Base-by-base conservation (phyloP, 1,140 invertebrate species). In the Melitaea cinxia region DNA sequence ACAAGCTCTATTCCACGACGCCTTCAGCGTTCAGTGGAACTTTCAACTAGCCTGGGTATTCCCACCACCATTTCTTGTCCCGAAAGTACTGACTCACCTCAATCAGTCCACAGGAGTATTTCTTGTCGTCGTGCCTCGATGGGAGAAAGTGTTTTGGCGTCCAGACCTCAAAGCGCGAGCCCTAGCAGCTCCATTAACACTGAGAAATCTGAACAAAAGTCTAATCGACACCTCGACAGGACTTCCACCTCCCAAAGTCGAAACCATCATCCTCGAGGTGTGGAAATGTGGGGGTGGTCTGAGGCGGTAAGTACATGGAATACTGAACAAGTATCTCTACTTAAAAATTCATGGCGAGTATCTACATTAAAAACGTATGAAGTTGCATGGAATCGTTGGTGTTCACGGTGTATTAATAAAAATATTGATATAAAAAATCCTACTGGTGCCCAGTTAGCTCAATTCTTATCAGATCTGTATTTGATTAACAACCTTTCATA, bases 11-110 rank as follows among this genome's bases (percentile, higher is more conserved):
- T 77, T 77, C 39, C 73, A 76, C 68, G 75, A 86, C 47, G 84
- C 85, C 0, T 83, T 85, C 77, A 80, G 73, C 52, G 39, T 24
- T 9, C 53, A 10, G 7, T 88, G 83, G 81, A 62, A 75, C 14
- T 89, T 58, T 57, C 67, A 6, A 12, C 33, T 35, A 12, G 33
- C 33, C 7, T 35, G 33, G 33, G 12, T 35, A 7, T 35, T 35
- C 12, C 33, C 33, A 10, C 33, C 33, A 7, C 33, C 33, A 0
- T 35, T 35, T 35, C 10, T 35, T 10, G 12, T 35, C 3, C 33
- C 33, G 2, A 35, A 35, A 35, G 1, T 35, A 2, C 10, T 35
- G 12, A 35, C 10, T 10, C 33, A 35, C 12, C 33, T 35, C 1
- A 53, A 53, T 15, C 33, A 56, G 9, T 6, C 23, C 37, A 26